These are phyloP conservation scores for Eubasilissa regina DNA, from an alignment of 1,140 invertebrate species.

Conservation along the genomic window DNA sequence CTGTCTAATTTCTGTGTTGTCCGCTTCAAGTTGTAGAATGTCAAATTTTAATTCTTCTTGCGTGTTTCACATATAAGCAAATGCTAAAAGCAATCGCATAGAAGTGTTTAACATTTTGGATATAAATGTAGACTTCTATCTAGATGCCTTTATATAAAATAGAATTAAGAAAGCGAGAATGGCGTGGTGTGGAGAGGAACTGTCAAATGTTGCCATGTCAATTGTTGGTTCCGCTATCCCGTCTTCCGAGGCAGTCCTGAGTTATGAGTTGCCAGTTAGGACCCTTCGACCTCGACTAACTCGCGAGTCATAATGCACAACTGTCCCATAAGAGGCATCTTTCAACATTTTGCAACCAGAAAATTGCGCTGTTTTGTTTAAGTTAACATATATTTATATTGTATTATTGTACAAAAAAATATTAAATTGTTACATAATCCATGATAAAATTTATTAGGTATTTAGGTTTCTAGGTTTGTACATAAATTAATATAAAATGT, in stretches of 20 bases:
- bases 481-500: conserved; percentile 60
- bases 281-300: conserved; percentile 32
- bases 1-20: conserved; percentile 60
- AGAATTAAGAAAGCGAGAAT: conserved; percentile 37
- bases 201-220: too few relatives aligned
- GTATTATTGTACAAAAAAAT: conserved; percentile 58
- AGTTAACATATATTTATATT: conserved; percentile 53
- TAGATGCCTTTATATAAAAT: conserved; percentile 61
- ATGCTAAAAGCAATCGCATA: conserved; percentile 61
- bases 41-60: conserved; percentile 57
- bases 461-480: conserved; percentile 61
- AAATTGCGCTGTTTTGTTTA: conserved; percentile 48
- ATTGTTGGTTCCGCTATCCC: not conserved
- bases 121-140: conserved; percentile 61
- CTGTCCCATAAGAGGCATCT: conserved; percentile 51
- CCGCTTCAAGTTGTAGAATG: conserved; percentile 58
- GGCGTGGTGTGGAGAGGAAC: conserved; percentile 19
- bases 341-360: conserved; percentile 53
- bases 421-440: conserved; percentile 60
- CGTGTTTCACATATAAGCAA: conserved; percentile 60
- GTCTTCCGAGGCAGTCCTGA: conserved; percentile 41
- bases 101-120: conserved; percentile 61
- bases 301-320: conserved; percentile 56
- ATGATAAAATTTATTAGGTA: conserved; percentile 58
- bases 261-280: conserved; percentile 56